Percentiles rank a stretch among this genome's conserved stretches.
Conservation (phyloP, 2,113 vertebrate genomes). For the Etheostoma cragini region DNA sequence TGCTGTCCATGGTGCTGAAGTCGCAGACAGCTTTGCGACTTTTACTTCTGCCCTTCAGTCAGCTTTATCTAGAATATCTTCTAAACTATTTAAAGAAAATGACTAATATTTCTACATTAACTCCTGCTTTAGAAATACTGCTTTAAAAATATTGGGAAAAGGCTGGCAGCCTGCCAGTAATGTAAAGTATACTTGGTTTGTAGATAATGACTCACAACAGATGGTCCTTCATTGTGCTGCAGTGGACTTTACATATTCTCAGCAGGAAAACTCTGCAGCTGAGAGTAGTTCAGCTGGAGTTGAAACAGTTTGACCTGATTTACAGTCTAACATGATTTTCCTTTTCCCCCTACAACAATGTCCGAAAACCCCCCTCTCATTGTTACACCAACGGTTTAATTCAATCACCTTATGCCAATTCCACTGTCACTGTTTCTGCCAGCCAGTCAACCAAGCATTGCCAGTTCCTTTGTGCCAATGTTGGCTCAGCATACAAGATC, state of each 20-base stretch:
- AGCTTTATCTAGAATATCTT: no score
- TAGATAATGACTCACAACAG: not conserved
- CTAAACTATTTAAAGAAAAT: no score
- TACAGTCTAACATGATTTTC: constrained; percentile 23
- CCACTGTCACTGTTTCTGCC: constrained; percentile 31
- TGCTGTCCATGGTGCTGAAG: no score
- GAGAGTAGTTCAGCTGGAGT: constrained; percentile 14
- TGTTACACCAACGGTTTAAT: constrained; percentile 48
- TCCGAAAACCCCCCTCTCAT: constrained; percentile 26
- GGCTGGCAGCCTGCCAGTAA: not conserved
- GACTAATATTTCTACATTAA: no score
- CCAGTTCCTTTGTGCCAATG: constrained; percentile 44
- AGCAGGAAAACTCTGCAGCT: not conserved
- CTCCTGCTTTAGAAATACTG: not conserved
- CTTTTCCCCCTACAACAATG: constrained; percentile 33
- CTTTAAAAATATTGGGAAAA: not conserved
- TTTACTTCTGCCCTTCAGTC: no score
- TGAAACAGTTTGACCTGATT: constrained; percentile 31
- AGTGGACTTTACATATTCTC: not conserved
- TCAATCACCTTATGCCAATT: constrained; percentile 39
- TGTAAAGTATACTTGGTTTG: not conserved
- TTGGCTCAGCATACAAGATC: constrained; percentile 35
- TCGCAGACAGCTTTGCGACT: no score
- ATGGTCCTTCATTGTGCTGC: not conserved
- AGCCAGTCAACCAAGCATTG: constrained; percentile 41